phyloP scores from a whole-genome alignment of 2,888 invertebrate species.

The Acanthosepion esculentum region DNA sequence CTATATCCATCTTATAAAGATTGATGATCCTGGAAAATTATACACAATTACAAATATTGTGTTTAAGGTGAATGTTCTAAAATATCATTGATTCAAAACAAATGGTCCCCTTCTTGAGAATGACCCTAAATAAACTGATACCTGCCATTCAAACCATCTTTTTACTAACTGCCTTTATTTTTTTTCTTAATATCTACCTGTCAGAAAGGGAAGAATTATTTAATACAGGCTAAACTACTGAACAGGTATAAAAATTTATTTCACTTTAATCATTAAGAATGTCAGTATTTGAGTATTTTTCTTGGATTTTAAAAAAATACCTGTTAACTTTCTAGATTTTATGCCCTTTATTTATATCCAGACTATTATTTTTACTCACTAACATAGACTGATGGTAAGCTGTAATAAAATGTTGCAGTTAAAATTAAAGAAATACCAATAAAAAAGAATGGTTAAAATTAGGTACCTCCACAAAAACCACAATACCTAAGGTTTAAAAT shows the following conservation, averaged over 20 bases:
- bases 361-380: too few species aligned
- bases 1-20: neutral
- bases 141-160: neutral
- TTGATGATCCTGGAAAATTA: neutral
- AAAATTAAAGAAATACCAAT: neutral
- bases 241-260: neutral
- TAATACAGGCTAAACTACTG: neutral
- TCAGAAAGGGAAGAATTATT: neutral
- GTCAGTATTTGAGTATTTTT: neutral
- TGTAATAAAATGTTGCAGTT: neutral
- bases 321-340: too few species aligned
- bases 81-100: conserved; percentile 18
- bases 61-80: neutral
- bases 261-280: neutral
- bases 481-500: too few species aligned
- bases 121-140: neutral
- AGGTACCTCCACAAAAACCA: too few species aligned
- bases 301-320: too few species aligned
- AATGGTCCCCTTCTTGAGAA: neutral
- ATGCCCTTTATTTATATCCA: too few species aligned
- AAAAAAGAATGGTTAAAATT: too few species aligned
- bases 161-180: neutral
- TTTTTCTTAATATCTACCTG: neutral
- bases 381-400: too few species aligned
- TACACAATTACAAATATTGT: neutral